Conservation (phyloP, 2,113 vertebrate genomes). For the Atrichornis clamosus region DNA sequence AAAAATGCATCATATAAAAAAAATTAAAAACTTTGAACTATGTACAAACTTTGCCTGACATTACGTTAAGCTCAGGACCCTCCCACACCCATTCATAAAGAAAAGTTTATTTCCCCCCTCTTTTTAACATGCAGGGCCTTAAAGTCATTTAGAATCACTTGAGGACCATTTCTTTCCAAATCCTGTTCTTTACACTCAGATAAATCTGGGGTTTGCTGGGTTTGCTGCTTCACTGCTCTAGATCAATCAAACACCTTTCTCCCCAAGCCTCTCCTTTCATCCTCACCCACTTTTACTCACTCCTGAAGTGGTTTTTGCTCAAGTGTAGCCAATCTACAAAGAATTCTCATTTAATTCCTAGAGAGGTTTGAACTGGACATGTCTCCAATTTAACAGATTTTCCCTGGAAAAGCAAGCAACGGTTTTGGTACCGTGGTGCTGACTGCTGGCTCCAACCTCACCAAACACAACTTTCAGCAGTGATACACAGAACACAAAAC, state of each 20-base stretch:
- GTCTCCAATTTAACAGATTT: not conserved
- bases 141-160: not conserved
- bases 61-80: not conserved
- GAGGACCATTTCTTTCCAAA: not conserved
- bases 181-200: not conserved
- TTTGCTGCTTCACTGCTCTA: not conserved
- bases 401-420: not conserved
- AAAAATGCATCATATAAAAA: conserved; percentile 73
- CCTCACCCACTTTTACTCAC: not conserved
- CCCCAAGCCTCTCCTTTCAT: not conserved
- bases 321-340: not conserved
- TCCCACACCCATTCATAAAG: not conserved
- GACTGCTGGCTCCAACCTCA: not conserved
- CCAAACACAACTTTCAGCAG: not conserved
- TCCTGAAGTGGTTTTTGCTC: not conserved
- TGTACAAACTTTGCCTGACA: conserved; percentile 61
- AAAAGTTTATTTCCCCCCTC: not conserved
- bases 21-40: conserved; percentile 67
- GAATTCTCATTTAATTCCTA: not conserved
- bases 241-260: not conserved
- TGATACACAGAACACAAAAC: not conserved
- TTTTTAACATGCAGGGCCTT: conserved; percentile 43
- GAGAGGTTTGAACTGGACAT: not conserved
- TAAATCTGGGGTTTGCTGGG: not conserved
- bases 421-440: not conserved